Evolutionary conservation across 1,140 invertebrate species (phyloP).

Genomic region (Cardiocondyla obscurior): DNA sequence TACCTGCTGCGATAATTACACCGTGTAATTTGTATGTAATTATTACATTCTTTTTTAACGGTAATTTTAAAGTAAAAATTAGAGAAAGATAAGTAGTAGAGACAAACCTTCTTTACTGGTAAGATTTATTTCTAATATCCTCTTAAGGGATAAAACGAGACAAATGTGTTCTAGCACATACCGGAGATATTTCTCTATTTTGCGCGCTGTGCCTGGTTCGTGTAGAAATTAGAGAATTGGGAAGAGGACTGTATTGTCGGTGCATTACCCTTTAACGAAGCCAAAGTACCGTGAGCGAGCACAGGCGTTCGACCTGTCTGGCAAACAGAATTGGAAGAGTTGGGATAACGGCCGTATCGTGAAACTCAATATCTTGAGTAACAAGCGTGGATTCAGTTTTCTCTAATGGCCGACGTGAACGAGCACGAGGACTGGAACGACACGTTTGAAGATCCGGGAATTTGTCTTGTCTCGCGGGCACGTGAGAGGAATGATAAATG

Average conservation of each 20-base stretch:
- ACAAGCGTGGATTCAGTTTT: conserved; percentile 63
- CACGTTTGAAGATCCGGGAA: conserved; percentile 49
- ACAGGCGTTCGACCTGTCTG: conserved; percentile 36
- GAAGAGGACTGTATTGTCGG: conserved; percentile 15
- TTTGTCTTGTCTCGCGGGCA: conserved; percentile 33
- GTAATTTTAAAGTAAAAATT: not conserved
- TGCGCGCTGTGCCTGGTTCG: not conserved
- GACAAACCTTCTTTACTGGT: not conserved
- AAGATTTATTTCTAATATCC: not conserved
- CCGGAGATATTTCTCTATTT: not conserved
- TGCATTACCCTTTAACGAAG: conserved; percentile 57
- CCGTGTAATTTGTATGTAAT: too few species aligned
- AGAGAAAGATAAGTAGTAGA: not conserved
- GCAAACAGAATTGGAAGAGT: conserved; percentile 61
- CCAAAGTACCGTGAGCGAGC: conserved; percentile 47
- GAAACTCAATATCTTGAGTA: conserved; percentile 68
- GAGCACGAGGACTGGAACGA: conserved; percentile 5
- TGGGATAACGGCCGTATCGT: conserved; percentile 62
- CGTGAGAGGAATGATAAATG: conserved; percentile 38
- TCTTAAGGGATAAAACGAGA: not conserved
- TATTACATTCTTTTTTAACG: too few species aligned
- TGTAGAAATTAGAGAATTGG: conserved; percentile 51
- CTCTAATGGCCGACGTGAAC: conserved; percentile 44
- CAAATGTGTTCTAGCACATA: not conserved
- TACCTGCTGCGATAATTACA: too few species aligned